Base-by-base conservation (phyloP, 2,113 vertebrate species). In the Solea senegalensis region DNA sequence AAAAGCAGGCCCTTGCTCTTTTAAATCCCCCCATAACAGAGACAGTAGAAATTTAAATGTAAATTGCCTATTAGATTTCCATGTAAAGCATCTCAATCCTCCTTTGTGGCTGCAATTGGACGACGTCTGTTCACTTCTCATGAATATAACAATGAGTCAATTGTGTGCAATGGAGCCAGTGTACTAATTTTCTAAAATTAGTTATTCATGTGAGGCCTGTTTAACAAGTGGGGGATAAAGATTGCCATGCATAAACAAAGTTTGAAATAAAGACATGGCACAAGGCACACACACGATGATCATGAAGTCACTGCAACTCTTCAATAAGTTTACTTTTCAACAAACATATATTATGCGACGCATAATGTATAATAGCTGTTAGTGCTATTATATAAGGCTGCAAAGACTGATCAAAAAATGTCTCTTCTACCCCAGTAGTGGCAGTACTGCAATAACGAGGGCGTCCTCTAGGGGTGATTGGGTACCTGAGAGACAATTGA, bases 1-100 rank as follows among this genome's bases (percentile, higher is more conserved):
- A 86, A 87, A 90, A 89, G 78, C 76, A 84, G 74, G 76, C 74
- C 70, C 67, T 74, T 82, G 89, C 87, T 87, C 90, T 88, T 91
- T 91, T 91, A 90, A 91, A 91, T 90, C 84, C 86, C 79, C 68
- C 79, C 73, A 45, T 91, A 89, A 89, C 78, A 81, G 83, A 89
- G 64, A 87, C 85, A 84, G 88, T 89, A 78, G 80, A 91, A 91
- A 93, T 93, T 89, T 88, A 92, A 92, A 93, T 94, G 89, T 89
- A 94, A 94, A 93, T 94, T 90, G 90, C 88, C 91, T 90, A 88
- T 92, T 93, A 92, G 90, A 88, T 86, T 89, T 88, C 87, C 86
- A 81, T 86, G 85, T 91, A 89, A 92, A 89, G 91, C 84, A 87
- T 90, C 63, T 80, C 85, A 74, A 81, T 88, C 80, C 77, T 66